Evolutionary conservation across 2,113 vertebrate genomes (phyloP), one percentile per base, ranked within the genome.

Genomic region (Eudyptes chrysolophus): DNA sequence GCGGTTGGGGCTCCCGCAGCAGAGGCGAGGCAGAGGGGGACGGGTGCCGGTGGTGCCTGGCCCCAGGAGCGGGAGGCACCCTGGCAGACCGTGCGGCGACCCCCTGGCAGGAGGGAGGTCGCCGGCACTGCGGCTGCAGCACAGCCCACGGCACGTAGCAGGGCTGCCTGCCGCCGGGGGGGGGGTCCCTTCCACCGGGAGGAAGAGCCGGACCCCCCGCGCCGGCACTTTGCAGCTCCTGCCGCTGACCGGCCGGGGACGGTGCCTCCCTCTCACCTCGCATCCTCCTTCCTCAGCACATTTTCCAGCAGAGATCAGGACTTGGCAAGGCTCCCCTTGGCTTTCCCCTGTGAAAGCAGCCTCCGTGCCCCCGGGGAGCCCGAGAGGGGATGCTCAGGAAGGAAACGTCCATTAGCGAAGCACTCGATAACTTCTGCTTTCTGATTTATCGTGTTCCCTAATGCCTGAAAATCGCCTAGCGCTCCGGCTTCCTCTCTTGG

Each of bases 1-100:
- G 78, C 7, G 0, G 25, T 3, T 5, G 0, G 55, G 61, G 68
- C 13, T 57, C 32, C 46, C 1, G 2, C 34, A 1, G 40, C 25
- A 7, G 52, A 25, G 52, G 66, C 10, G 22, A 54, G 49, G 49
- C 7, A 5, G 17, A 24, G 19, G 36, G 44, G 60, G 18, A 14
- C 3, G 14, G 34, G 3, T 1, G 24, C 24, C 5, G 52, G 78
- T 14, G 9, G 5, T 4, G 16, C 2, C 64, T 6, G 29, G 42
- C 14, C 13, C 7, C 29, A 2, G 46, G 51, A 17, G n/a, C 58
- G 16, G 58, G 5, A 7, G 44, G 3, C 52, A 6, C 3, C 0
- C 32, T 6, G 58, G 34, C 40, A 18, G 66, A 15, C 13, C 21
- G 3, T 1, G 20, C 5, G 1, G 66, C 49, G 9, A 42, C 8